Evolutionary conservation across 2,888 invertebrate genomes (phyloP), one percentile per base, ranked within the genome.

Genomic region (Acanthococcus lagerstroemiae): DNA sequence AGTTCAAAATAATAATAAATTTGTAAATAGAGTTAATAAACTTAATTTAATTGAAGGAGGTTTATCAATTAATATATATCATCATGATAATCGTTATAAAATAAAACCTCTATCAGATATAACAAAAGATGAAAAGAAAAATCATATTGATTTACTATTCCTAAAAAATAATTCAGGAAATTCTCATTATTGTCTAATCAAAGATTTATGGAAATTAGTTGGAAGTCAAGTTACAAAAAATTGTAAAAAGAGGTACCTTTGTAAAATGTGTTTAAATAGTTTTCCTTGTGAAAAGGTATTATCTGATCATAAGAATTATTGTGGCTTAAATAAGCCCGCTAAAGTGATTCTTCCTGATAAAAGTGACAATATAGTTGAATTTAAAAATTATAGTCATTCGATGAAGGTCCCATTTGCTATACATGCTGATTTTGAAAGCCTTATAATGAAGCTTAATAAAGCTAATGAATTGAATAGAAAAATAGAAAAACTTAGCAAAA

Each of bases 201-300:
- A 55, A 55, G 15, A 55, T 55, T 55, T 24, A 22, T 55, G 21
- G 55, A 55, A n/a, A 21, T 24, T 55, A 55, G 55, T 55, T 55
- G 55, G 24, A 26, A 26, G 26, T 19, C 55, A 55, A 55, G 25
- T 55, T 19, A 55, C 55, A 55, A 55, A 55, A 55, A 24, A 55
- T 55, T 24, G 25, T 24, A 55, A 55, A 17, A 55, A 55, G 55
- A 55, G 21, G 24, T 55, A 24, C 24, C 55, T 55, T 15, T 55
- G 21, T 55, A 55, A 55, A 55, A 55, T 55, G 55, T 26, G 26
- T 55, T 21, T 26, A 24, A 19, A 55, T 55, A 55, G 26, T 55
- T 55, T 55, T 55, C 21, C 55, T 55, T 55, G 26, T 26, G 26
- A 55, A 55, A 55, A 55, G 55, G 21, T 55, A 55, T 55, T 55